A percentile compares a stretch with the other conserved stretches of the same genome.
phyloP scores from a whole-genome alignment of 2,888 invertebrate genomes.

The Adineta ricciae region DNA sequence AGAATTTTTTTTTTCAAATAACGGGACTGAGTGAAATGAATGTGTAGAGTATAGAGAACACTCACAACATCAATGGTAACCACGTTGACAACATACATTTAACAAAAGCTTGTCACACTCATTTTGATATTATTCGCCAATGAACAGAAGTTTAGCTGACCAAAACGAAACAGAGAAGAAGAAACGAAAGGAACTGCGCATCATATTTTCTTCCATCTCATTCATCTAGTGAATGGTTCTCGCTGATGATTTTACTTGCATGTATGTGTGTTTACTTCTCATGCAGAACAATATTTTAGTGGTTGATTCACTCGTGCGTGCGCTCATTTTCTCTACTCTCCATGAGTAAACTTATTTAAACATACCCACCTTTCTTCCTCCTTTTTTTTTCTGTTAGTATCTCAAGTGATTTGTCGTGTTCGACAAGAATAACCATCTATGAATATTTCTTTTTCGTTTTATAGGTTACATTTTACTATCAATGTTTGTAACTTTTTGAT shows the following conservation, averaged over 20 bases:
- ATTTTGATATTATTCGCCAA: neutral
- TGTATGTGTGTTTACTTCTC: neutral
- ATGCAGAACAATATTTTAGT: neutral
- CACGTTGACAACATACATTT: neutral
- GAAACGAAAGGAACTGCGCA: no score
- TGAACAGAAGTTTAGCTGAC: neutral
- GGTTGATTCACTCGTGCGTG: neutral
- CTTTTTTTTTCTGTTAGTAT: neutral
- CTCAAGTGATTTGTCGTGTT: neutral
- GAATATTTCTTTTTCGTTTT: neutral
- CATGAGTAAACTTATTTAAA: neutral
- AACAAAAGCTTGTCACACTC: neutral
- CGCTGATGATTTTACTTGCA: neutral
- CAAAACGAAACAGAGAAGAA: neutral
- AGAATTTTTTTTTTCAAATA: neutral
- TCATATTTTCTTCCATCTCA: neutral
- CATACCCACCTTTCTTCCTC: neutral
- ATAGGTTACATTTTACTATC: no score
- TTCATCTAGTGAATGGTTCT: no score
- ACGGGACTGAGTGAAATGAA: neutral
- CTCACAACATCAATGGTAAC: neutral
- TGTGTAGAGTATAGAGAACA: neutral
- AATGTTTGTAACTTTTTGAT: neutral
- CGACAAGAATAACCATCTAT: no score
- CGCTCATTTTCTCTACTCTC: neutral